These are phyloP conservation scores for Aplochiton taeniatus DNA, from an alignment of 2,797 vertebrate genomes.

Conservation along the genomic window DNA sequence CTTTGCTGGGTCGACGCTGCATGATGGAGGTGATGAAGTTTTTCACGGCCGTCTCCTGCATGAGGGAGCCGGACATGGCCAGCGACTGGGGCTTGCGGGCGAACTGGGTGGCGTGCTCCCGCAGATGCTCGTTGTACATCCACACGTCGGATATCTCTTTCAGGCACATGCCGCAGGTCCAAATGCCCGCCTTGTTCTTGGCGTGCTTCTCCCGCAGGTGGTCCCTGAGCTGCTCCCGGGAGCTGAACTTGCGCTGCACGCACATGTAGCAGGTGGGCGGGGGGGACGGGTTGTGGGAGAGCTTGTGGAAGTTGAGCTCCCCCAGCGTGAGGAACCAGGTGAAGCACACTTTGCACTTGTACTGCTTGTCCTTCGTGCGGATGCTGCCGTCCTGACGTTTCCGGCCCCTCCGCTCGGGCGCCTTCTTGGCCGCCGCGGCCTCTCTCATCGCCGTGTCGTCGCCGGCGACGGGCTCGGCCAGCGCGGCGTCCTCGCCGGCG, in stretches of 20 bases:
- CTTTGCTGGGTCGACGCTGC: constrained; percentile 79
- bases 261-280: constrained; percentile 99
- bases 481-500: constrained; percentile 70
- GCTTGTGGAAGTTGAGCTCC: constrained; percentile 94
- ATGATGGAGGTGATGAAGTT: constrained; percentile 87
- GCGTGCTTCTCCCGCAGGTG: constrained; percentile 93
- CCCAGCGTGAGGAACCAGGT: constrained; percentile 92
- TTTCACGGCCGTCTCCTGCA: constrained; percentile 83
- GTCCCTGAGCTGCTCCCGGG: constrained; percentile 90
- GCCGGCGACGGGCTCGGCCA: constrained; percentile 41
- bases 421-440: constrained; percentile 68
- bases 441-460: constrained; percentile 57
- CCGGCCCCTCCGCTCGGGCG: constrained; percentile 70
- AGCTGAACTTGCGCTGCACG: constrained; percentile 95
- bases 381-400: constrained; percentile 74
- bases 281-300: constrained; percentile 93
- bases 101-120: constrained; percentile 94
- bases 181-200: constrained; percentile 90
- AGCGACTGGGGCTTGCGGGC: constrained; percentile 88
- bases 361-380: constrained; percentile 88
- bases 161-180: constrained; percentile 98
- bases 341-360: constrained; percentile 97
- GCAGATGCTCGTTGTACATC: constrained; percentile 98
- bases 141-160: constrained; percentile 95
- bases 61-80: constrained; percentile 81